Evolutionary conservation across 2,113 vertebrate genomes (phyloP).

Genomic region (Illadopsis cleaveri): DNA sequence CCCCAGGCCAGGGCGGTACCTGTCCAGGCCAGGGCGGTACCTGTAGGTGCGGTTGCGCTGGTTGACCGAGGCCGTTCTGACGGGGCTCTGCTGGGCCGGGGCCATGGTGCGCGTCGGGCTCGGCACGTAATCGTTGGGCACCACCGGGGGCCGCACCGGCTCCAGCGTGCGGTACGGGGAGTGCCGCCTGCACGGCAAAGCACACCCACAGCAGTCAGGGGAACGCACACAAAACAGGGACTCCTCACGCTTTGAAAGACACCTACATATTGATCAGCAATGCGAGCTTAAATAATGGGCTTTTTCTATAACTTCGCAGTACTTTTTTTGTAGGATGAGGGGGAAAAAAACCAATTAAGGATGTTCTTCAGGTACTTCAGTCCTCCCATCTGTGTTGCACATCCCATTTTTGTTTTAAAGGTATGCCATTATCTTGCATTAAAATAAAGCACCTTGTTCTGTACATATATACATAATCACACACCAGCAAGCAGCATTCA

Average conservation of each 20-base stretch:
- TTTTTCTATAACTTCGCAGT: accelerated
- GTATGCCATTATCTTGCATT: background rate
- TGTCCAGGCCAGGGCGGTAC: slow-evolving; percentile 80
- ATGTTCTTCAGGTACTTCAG: background rate
- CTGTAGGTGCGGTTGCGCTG: slow-evolving; percentile 99
- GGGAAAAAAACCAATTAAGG: background rate
- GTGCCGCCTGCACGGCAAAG: slow-evolving; percentile 88
- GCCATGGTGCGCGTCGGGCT: slow-evolving; percentile 96
- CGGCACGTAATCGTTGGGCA: slow-evolving; percentile 98
- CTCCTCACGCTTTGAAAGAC: background rate
- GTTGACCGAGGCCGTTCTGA: slow-evolving; percentile 96
- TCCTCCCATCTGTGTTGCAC: background rate
- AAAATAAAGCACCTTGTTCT: background rate
- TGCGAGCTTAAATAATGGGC: background rate
- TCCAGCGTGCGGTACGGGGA: slow-evolving; percentile 98
- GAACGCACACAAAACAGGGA: background rate
- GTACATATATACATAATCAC: background rate
- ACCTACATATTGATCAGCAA: background rate
- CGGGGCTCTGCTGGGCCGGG: slow-evolving; percentile 93
- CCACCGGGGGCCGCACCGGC: slow-evolving; percentile 97
- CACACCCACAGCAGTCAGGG: slow-evolving; percentile 26
- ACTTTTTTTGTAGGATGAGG: background rate
- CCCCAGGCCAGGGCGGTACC: slow-evolving; percentile 72
- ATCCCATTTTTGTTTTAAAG: background rate
- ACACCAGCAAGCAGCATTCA: background rate